Evolutionary conservation across 2,888 invertebrate genomes (phyloP).

Genomic region (Drosophila maculinotata): DNA sequence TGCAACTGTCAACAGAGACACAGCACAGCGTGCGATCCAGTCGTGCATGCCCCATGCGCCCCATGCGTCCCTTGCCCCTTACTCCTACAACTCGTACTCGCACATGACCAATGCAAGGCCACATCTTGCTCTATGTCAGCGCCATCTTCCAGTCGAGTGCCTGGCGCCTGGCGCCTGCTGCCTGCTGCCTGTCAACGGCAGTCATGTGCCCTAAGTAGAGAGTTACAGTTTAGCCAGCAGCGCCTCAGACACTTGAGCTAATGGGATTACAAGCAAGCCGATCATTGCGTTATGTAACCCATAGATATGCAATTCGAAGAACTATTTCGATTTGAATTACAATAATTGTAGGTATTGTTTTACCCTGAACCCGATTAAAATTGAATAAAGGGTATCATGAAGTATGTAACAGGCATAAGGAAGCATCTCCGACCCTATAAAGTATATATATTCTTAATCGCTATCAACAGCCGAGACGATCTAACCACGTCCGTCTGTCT

Average conservation of each 20-base stretch:
- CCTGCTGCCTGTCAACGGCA: conserved; percentile 55
- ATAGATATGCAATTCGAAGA: too few species aligned
- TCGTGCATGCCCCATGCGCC: conserved; percentile 21
- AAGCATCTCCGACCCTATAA: too few species aligned
- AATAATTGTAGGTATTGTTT: too few species aligned
- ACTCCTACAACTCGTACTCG: conserved; percentile 2
- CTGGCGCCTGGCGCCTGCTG: too few species aligned
- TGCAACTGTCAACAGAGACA: conserved; percentile 75
- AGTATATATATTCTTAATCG: too few species aligned
- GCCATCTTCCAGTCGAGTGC: conserved; percentile 47
- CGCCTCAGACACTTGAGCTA: conserved; percentile 21
- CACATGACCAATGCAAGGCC: conserved; percentile 47
- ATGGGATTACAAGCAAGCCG: not conserved
- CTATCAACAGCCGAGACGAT: too few species aligned
- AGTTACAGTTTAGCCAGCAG: conserved; percentile 13
- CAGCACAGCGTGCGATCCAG: conserved; percentile 27
- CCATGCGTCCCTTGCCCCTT: not conserved
- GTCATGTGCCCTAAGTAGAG: conserved; percentile 61
- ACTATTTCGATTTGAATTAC: too few species aligned
- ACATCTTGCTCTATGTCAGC: conserved; percentile 46
- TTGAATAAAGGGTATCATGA: too few species aligned
- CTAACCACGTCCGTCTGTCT: too few species aligned
- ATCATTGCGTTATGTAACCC: conserved; percentile 26
- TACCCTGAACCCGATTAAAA: too few species aligned
- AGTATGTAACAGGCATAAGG: too few species aligned